Base-by-base conservation (phyloP, 2,888 invertebrate species). In the Aspidiotus rigidus region DNA sequence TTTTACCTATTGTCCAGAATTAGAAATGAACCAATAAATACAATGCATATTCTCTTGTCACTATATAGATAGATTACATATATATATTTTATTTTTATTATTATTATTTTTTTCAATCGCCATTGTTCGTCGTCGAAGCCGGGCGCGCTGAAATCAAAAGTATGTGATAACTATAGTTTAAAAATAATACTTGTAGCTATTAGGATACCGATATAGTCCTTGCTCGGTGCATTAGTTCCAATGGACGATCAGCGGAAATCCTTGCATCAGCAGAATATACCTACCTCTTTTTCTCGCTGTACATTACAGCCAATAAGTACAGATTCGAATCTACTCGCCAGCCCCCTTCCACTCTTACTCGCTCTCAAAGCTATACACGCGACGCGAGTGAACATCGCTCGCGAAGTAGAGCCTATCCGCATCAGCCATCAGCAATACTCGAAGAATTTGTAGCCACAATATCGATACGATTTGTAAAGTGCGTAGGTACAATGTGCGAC, bases 201-300 rank as follows among this genome's bases (percentile, higher is more conserved):
- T 67, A 60, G 67, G 67, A 67, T 67, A 67, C 67, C 67, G 60
- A 67, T 67, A 62, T 69, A 63, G 69, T 69, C 69, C 69, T 69
- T 69, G 69, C 62, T 62, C 62, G 69, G 69, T 69, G 42, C 62
- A 69, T 69, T 69, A 69, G 69, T 69, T 69, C 69, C 69, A 69
- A 62, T 69, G 69, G 57, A 57, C 62, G 69, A 69, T 69, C 62
- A 69, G 63, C 69, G 69, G 69, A 69, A 69, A 69, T 69, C 69
- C 69, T 69, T 69, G 69, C 67, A 67, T 67, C 67, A 59, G 67
- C 67, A 57, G 67, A 67, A 57, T 67, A 67, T 67, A 59, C 64
- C 59, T 39, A 39, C 16, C 13, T 59, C 59, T 59, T 28, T 28
- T 59, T 59, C 59, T 49, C 11, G 28, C 28, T 28, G 28, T 28